Evolutionary conservation across 2,888 invertebrate species (phyloP), one percentile per base, ranked within the genome.

Genomic region (Leptopilina syphax): DNA sequence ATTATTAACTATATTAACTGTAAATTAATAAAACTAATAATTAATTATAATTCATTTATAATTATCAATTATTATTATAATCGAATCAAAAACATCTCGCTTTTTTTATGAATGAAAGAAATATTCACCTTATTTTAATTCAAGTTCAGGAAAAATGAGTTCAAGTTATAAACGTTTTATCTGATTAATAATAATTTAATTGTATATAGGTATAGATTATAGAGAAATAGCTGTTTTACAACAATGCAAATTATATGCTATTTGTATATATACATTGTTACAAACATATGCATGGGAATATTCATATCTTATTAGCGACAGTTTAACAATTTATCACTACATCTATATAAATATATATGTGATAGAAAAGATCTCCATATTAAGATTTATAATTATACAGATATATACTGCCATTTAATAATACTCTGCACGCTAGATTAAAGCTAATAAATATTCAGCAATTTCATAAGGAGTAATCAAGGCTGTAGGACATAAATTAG

Each of bases 261-360:
- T 27, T 18, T 65, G 9, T 65, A 65, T 65, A 27, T 10, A 65
- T 65, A 27, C 27, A 65, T 8, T 24, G 24, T 27, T 27, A 7
- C 10, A 65, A 65, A 65, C 27, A 6, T 65, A 10, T 63, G 8
- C 24, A n/a, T 65, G 41, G 13, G 12, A 34, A 34, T 65, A 65
- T 34, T 65, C 10, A 65, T 65, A 24, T 65, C 65, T 34, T 24
- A 24, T 18, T 18, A 63, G 9, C 7, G 18, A 63, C 63, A 63
- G 18, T 24, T 63, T 63, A 63, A 63, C 63, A 63, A 63, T 63
- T 63, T 24, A 63, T 63, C 63, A 63, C n/a, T 63, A 63, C 34
- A 34, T 34, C 34, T 34, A 3, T 18, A 60, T 60, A n/a, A 5
- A 60, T 63, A 63, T 60, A 60, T 63, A 18, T 63, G n/a, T 63